phyloP scores from a whole-genome alignment of 2,888 invertebrate genomes.

The Drosophila melanosoma region DNA sequence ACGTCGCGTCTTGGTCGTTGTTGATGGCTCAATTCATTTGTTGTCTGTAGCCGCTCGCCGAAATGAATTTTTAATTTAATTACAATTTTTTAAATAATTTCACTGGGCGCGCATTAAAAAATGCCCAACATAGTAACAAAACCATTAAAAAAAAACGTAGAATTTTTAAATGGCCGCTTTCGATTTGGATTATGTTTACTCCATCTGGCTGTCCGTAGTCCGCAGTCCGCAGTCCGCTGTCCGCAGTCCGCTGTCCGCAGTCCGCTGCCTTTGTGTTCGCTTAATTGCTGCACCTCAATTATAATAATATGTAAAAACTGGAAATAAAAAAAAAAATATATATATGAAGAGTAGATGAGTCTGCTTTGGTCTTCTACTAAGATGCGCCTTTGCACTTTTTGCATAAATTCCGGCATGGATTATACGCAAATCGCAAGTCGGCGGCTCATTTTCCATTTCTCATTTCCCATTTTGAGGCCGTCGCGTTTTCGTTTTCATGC shows the following conservation, averaged over 20 bases:
- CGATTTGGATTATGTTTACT: slow-evolving; percentile 65
- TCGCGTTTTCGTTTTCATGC: slow-evolving; percentile 64
- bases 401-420: slow-evolving; percentile 70
- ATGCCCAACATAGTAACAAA: slow-evolving; percentile 54
- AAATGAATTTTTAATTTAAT: slow-evolving; percentile 78
- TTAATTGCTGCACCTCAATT: slow-evolving; percentile 71
- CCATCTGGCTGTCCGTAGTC: background rate
- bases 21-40: slow-evolving; percentile 77
- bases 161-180: slow-evolving; percentile 43
- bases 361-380: slow-evolving; percentile 39
- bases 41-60: slow-evolving; percentile 47
- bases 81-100: slow-evolving; percentile 63
- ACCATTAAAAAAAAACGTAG: slow-evolving; percentile 53
- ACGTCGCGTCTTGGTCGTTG: slow-evolving; percentile 51
- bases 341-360: slow-evolving; percentile 10
- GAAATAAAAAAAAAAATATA: background rate
- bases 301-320: slow-evolving; percentile 51
- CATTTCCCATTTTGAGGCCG: slow-evolving; percentile 34
- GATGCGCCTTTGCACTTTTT: slow-evolving; percentile 43
- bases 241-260: too few relatives aligned
- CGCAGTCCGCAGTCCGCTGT: background rate
- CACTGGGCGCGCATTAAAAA: slow-evolving; percentile 58
- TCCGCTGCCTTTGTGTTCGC: slow-evolving; percentile 19
- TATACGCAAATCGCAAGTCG: slow-evolving; percentile 73
- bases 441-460: slow-evolving; percentile 36